Evolutionary conservation across 2,113 vertebrate species (phyloP).

Genomic region (Callopanchax toddi): DNA sequence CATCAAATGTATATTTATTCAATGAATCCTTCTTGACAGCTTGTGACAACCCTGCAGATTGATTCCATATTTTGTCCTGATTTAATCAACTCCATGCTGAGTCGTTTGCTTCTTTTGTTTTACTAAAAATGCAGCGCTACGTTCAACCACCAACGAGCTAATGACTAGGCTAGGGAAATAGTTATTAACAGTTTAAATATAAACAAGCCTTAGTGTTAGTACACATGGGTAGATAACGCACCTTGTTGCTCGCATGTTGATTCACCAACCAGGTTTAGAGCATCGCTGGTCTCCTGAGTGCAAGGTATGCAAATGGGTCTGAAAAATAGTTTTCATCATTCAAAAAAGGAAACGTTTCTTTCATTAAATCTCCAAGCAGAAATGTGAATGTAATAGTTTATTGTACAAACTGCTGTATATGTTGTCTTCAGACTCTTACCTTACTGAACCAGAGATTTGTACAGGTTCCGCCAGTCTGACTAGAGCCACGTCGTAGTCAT

Average conservation of each 20-base stretch:
- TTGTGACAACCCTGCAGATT: too few relatives aligned
- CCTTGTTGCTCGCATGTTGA: slow-evolving; percentile 72
- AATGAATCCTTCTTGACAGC: too few relatives aligned
- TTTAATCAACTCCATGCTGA: too few relatives aligned
- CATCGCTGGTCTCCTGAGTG: slow-evolving; percentile 70
- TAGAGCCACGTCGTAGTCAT: slow-evolving; percentile 81
- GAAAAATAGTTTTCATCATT: background rate
- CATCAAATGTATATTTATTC: too few relatives aligned
- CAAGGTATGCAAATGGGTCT: slow-evolving; percentile 83
- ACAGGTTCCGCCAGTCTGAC: slow-evolving; percentile 54
- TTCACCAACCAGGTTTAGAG: slow-evolving; percentile 47
- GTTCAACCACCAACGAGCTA: too few relatives aligned
- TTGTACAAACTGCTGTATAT: background rate
- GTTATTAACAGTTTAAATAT: too few relatives aligned
- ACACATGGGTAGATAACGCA: slow-evolving; percentile 16
- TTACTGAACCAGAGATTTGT: background rate
- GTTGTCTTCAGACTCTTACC: slow-evolving; percentile 41
- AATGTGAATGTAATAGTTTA: background rate
- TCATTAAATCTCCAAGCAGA: background rate
- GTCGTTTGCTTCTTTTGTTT: too few relatives aligned
- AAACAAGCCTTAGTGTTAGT: too few relatives aligned
- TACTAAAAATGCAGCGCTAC: too few relatives aligned
- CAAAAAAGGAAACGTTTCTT: background rate
- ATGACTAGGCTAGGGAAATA: too few relatives aligned
- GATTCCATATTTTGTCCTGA: too few relatives aligned